phyloP scores from a whole-genome alignment of 2,888 invertebrate genomes.

The Mimachlamys varia region DNA sequence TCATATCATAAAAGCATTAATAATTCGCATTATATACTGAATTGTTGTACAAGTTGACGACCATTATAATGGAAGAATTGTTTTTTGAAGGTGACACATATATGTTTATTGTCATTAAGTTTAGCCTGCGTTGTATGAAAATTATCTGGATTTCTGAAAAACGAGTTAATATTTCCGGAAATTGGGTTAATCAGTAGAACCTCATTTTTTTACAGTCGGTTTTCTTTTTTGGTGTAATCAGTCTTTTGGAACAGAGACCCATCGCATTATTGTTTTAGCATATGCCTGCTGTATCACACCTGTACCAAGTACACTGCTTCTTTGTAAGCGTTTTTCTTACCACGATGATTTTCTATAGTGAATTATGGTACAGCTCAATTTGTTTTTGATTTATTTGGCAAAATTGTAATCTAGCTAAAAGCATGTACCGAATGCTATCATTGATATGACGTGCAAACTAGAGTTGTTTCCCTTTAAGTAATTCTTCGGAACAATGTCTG shows the following conservation, averaged over 20 bases:
- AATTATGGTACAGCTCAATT: background rate
- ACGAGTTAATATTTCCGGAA: too few species aligned
- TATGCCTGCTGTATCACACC: background rate
- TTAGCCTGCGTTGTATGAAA: too few species aligned
- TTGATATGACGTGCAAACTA: background rate
- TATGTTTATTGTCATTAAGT: too few species aligned
- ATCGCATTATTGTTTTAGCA: background rate
- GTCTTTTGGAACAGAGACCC: background rate
- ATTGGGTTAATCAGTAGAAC: too few species aligned
- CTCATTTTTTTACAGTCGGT: too few species aligned
- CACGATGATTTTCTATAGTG: background rate
- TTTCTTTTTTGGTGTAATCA: background rate
- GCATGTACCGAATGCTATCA: background rate
- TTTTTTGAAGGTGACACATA: too few species aligned
- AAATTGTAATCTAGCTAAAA: conserved; percentile 13
- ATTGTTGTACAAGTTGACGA: too few species aligned
- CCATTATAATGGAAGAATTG: too few species aligned
- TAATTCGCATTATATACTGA: too few species aligned
- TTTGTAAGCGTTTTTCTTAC: background rate
- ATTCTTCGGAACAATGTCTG: background rate
- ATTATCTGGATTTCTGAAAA: too few species aligned
- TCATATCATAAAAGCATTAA: background rate
- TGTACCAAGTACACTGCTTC: conserved; percentile 7
- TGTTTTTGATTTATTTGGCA: conserved; percentile 25
- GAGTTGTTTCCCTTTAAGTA: background rate